Evolutionary conservation across 2,113 vertebrate species (phyloP), one percentile per base, ranked within the genome.

Genomic region (Chaenogobius annularis): DNA sequence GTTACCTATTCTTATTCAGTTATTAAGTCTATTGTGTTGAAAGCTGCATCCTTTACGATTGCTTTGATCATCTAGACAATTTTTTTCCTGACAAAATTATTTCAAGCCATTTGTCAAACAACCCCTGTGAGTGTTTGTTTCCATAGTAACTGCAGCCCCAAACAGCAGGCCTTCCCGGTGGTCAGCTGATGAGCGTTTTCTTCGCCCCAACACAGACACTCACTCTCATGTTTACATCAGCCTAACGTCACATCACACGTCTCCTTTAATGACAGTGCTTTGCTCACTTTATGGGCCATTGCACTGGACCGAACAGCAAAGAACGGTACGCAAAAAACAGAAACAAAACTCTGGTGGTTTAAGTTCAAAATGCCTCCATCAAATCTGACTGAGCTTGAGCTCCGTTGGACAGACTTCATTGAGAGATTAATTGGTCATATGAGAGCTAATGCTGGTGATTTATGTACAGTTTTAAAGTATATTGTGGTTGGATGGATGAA

Each of bases 151-250:
- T 66, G 66, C 66, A 46, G 78, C 55, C 64, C 55, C 3, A 82
- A 87, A 85, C 84, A 85, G 44, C 70, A 63, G 59, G 62, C 56
- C 46, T 59, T 74, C 67, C 66, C 12, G 40, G 77, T 72, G 77
- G 79, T 76, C 81, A 70, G 70, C 68, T n/a, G 77, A 78, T 74
- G 75, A 75, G 62, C 43, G 66, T 82, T 87, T 79, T 82, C 78
- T 72, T 82, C 83, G 64, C 56, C 64, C 52, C 19, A 9, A 46
- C 70, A 64, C 0, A 56, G 83, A 75, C 75, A 68, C 85, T 75
- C 75, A 68, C 85, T 75, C 80, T 81, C 78, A 47, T 85, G 81
- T 88, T 89, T 74, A 84, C 73, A 72, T 76, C 74, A 37, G 75
- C 68, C 52, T 64, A 52, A 87, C 65, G 70, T 88, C 85, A 85